Percentiles rank a stretch among this genome's conserved stretches.
Conservation (phyloP, 2,113 vertebrate genomes). For the Oceanodroma tethys region DNA sequence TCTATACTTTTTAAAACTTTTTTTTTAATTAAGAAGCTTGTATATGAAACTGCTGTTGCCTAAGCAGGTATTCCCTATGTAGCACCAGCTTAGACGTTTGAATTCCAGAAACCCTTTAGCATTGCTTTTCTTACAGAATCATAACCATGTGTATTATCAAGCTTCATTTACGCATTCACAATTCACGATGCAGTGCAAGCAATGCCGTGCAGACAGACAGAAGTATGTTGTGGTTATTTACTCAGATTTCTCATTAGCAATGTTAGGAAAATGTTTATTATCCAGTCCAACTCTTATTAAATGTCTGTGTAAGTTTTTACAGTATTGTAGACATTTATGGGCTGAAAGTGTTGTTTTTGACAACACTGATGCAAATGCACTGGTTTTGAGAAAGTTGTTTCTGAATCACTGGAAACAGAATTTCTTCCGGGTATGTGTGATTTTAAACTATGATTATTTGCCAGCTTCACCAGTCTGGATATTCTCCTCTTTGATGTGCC, state of each 20-base stretch:
- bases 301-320: not conserved
- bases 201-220: not conserved
- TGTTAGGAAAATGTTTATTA: not conserved
- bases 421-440: not conserved
- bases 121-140: not conserved
- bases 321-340: not conserved
- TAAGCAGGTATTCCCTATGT: not conserved
- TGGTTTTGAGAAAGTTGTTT: not conserved
- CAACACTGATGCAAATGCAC: accelerated
- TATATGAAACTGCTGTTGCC: not conserved
- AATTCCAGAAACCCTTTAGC: not conserved
- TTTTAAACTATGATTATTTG: not conserved
- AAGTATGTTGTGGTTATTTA: not conserved
- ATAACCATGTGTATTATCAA: not conserved
- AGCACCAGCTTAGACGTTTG: not conserved
- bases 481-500: not conserved
- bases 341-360: accelerated
- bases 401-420: not conserved
- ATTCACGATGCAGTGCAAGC: too few species aligned
- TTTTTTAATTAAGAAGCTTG: not conserved
- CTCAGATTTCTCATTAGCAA: not conserved
- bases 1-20: not conserved
- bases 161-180: not conserved
- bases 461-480: not conserved
- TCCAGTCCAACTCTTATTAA: not conserved